Conservation (phyloP, 2,888 invertebrate genomes). For the Hanleya hanleyi region DNA sequence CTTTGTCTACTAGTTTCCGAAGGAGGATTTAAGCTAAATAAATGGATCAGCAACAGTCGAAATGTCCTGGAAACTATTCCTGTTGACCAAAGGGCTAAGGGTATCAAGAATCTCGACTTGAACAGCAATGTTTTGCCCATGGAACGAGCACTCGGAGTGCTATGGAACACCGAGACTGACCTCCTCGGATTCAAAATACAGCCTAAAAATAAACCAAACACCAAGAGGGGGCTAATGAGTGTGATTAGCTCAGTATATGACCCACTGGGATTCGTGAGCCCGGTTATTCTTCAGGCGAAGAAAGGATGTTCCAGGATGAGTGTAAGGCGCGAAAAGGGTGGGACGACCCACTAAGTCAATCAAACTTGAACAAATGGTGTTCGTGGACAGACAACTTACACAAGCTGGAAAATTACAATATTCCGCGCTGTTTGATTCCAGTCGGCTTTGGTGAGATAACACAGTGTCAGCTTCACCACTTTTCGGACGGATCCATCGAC, state of each 20-base stretch:
- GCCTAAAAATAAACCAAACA: conserved; percentile 19
- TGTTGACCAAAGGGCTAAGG: conserved; percentile 16
- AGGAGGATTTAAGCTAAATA: conserved; percentile 28
- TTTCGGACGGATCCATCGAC: conserved; percentile 30
- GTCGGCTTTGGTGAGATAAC: conserved; percentile 6
- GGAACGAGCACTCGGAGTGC: conserved; percentile 27
- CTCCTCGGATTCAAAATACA: conserved; percentile 29
- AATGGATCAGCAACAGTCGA: conserved; percentile 16
- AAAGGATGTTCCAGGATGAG: conserved; percentile 28
- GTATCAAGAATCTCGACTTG: neutral
- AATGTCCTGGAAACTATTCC: conserved; percentile 5
- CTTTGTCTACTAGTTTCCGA: neutral
- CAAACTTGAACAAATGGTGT: conserved; percentile 23
- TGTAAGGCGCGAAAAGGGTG: conserved; percentile 34
- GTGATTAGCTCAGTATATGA: neutral
- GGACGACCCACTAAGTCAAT: conserved; percentile 31
- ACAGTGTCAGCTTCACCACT: conserved; percentile 31
- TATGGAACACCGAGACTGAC: conserved; percentile 34
- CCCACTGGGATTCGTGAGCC: neutral
- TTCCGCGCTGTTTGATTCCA: conserved; percentile 31
- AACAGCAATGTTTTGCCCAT: neutral
- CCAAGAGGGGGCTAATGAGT: neutral
- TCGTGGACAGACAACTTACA: conserved; percentile 30
- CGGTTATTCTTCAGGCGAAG: neutral
- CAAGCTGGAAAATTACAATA: conserved; percentile 17